Evolutionary conservation across 2,797 vertebrate species (phyloP), one percentile per base, ranked within the genome.

Genomic region (Notolabrus celidotus): DNA sequence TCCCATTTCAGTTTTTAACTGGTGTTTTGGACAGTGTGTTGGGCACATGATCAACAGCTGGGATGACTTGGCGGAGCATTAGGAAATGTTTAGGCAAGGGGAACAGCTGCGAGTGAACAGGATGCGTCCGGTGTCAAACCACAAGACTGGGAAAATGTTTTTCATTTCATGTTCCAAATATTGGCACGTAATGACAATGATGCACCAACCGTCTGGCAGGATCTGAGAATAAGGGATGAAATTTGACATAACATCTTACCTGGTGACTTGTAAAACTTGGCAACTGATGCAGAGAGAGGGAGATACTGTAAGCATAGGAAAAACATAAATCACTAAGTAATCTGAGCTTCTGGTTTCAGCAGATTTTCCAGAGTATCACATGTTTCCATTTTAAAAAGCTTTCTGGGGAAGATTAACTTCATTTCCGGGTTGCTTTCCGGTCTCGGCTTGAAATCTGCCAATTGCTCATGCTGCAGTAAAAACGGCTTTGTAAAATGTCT

Each of bases 21-120:
- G 75, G 71, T 56, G 49, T 67, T 59, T 67, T 41, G 19, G 43
- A 41, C 11, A 66, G 46, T 0, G 43, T 68, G 56, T 50, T 54
- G 43, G 56, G 67, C 76, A 80, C 62, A 77, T 79, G 77, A 80
- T 20, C 29, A 82, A 76, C 76, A 91, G 80, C 82, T 84, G 77
- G 52, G 66, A 67, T 41, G 58, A 73, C 54, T 78, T 89, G 80
- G 85, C 86, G 51, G 54, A 52, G 61, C 39, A 33, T 59, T 63
- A 55, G 57, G 60, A 77, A 83, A 86, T 69, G 55, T 85, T 82
- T 67, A 74, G 52, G 70, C 71, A 31, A 23, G 34, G 20, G 65
- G 34, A 88, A 82, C 86, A 86, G 86, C 85, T 82, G 84, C 66
- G 14, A 62, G 73, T 51, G 51, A 86, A 79, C 55, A 57, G n/a